A percentile compares a stretch with the other conserved stretches of the same genome.
Conservation (phyloP, 1,140 invertebrate genomes). For the Papilio glaucus region DNA sequence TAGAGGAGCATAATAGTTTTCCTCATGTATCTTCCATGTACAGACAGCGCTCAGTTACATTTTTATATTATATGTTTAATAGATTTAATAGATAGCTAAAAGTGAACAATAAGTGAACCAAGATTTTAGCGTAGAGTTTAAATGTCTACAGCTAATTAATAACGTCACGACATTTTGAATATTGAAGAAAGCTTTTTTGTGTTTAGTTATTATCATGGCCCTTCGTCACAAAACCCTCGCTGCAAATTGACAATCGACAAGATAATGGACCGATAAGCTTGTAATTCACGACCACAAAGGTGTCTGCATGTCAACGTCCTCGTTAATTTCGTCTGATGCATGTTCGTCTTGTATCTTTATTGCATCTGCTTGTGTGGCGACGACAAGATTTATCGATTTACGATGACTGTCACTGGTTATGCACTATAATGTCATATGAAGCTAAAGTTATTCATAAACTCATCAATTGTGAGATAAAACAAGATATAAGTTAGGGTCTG, state of each 20-base stretch:
- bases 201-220: not conserved
- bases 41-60: too few relatives aligned
- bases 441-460: too few relatives aligned
- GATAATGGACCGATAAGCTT: slow-evolving; percentile 26
- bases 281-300: slow-evolving; percentile 19
- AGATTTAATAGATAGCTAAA: too few relatives aligned
- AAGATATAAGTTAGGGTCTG: too few relatives aligned
- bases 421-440: not conserved
- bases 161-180: not conserved
- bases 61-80: too few relatives aligned
- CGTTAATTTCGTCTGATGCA: slow-evolving; percentile 31
- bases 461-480: too few relatives aligned
- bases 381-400: slow-evolving; percentile 12
- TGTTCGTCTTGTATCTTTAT: slow-evolving; percentile 13
- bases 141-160: not conserved
- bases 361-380: not conserved
- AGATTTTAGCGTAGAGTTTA: too few relatives aligned
- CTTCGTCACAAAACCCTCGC: not conserved
- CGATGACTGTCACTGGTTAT: not conserved
- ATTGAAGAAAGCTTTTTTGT: not conserved
- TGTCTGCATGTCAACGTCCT: slow-evolving; percentile 22
- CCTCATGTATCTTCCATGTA: too few relatives aligned
- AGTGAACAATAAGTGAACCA: too few relatives aligned
- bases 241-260: slow-evolving; percentile 3
- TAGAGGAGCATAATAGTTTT: too few relatives aligned